A percentile compares a stretch with the other conserved stretches of the same genome.
Conservation (phyloP, 2,888 invertebrate species). For the Clepsis dumicolana region DNA sequence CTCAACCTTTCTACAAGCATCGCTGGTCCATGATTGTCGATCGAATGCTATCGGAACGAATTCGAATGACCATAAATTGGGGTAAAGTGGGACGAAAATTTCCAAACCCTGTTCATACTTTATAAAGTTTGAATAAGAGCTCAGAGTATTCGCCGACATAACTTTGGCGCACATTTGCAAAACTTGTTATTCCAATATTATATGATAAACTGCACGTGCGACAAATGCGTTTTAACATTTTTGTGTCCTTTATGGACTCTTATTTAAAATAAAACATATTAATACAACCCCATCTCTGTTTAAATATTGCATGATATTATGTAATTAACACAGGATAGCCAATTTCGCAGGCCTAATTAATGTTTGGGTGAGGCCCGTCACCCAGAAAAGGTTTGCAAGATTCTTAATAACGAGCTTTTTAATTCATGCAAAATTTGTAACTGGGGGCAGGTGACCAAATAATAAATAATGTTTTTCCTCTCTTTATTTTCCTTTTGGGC, state of each 20-base stretch:
- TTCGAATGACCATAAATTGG: slow-evolving; percentile 37
- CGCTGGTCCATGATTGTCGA: slow-evolving; percentile 22
- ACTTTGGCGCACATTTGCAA: slow-evolving; percentile 7
- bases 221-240: neutral
- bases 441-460: neutral
- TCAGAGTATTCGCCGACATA: slow-evolving; percentile 29
- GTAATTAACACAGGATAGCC: slow-evolving; percentile 30
- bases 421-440: slow-evolving; percentile 10
- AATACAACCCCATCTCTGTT: slow-evolving; percentile 23
- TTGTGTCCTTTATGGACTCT: slow-evolving; percentile 1
- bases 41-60: slow-evolving; percentile 15
- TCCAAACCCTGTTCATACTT: slow-evolving; percentile 20
- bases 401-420: slow-evolving; percentile 19
- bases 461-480: neutral
- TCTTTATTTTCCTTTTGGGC: neutral
- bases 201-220: slow-evolving; percentile 5
- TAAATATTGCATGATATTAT: slow-evolving; percentile 31
- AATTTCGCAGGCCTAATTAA: slow-evolving; percentile 30
- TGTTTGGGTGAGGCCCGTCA: slow-evolving; percentile 26
- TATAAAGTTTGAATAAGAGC: slow-evolving; percentile 30
- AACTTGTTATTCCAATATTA: slow-evolving; percentile 12
- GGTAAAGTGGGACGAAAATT: slow-evolving; percentile 31
- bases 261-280: slow-evolving; percentile 16
- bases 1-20: slow-evolving; percentile 1
- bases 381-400: slow-evolving; percentile 28